A percentile compares a stretch with the other conserved stretches of the same genome.
phyloP scores from a whole-genome alignment of 2,797 vertebrate species.

The Nothura maculosa region DNA sequence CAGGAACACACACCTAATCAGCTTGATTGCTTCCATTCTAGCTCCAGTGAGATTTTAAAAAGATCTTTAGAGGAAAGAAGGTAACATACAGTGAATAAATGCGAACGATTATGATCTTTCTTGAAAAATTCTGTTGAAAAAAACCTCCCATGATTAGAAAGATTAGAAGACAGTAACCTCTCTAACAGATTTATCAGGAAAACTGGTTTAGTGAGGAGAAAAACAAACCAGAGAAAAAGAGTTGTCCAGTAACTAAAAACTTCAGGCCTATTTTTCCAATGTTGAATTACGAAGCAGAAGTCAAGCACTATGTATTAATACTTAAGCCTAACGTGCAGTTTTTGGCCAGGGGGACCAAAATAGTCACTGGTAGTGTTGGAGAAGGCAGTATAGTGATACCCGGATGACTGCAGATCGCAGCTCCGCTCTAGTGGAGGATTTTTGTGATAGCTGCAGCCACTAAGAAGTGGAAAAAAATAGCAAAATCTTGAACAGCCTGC shows the following conservation, averaged over 20 bases:
- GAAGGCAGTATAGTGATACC: accelerated
- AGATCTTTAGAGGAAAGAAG: neutral
- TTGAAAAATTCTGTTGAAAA: neutral
- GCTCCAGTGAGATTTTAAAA: neutral
- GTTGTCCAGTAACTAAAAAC: neutral
- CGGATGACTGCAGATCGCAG: neutral
- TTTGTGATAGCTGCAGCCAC: neutral
- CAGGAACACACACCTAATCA: neutral
- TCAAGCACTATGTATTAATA: neutral
- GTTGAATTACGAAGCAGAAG: neutral
- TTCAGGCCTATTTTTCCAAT: neutral
- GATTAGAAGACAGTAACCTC: neutral
- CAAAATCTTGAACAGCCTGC: neutral
- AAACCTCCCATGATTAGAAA: neutral
- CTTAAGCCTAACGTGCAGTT: neutral
- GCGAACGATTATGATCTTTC: neutral
- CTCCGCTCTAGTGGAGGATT: neutral
- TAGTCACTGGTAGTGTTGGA: neutral
- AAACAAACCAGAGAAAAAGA: neutral
- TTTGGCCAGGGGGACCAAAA: neutral
- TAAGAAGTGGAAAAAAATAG: neutral
- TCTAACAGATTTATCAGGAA: neutral
- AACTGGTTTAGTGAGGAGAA: neutral
- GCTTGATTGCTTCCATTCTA: neutral
- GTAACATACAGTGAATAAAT: neutral